These are phyloP conservation scores for Artibeus jamaicensis DNA, from an alignment of 2,797 vertebrate species.

Conservation along the genomic window DNA sequence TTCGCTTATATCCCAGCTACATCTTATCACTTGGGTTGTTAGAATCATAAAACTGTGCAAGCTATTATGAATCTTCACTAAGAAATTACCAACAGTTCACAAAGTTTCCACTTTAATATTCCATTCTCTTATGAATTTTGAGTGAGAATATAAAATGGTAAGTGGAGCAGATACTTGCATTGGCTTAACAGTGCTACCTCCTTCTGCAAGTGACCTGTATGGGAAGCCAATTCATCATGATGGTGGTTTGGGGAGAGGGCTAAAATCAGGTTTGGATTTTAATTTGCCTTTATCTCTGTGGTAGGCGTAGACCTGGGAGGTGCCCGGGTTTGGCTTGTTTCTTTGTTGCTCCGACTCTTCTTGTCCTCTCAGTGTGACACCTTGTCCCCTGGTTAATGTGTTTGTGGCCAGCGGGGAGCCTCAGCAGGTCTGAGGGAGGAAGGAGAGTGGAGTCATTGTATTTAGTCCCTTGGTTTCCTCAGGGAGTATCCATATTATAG, in stretches of 20 bases:
- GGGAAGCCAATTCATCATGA: not conserved
- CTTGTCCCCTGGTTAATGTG: not conserved
- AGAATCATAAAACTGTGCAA: not conserved
- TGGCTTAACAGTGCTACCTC: not conserved
- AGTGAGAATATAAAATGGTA: slow-evolving; percentile 12
- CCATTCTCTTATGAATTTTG: slow-evolving; percentile 16
- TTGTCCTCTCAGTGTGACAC: not conserved
- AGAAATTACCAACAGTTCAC: not conserved
- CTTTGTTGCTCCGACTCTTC: not conserved
- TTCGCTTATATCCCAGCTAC: not conserved
- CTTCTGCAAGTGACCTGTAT: not conserved
- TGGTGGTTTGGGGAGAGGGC: not conserved
- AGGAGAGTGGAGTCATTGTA: not conserved
- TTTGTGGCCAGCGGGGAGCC: not conserved
- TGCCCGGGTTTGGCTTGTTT: not conserved
- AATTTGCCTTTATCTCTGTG: not conserved
- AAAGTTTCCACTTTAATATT: slow-evolving; percentile 21
- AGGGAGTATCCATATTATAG: not conserved
- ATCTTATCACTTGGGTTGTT: not conserved
- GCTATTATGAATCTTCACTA: not conserved
- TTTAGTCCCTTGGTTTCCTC: not conserved
- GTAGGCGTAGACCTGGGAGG: not conserved
- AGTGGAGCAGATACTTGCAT: not conserved
- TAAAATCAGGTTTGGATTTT: not conserved
- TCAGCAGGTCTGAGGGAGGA: not conserved